Evolutionary conservation across 2,888 invertebrate species (phyloP).

Genomic region (Erebia aethiops): DNA sequence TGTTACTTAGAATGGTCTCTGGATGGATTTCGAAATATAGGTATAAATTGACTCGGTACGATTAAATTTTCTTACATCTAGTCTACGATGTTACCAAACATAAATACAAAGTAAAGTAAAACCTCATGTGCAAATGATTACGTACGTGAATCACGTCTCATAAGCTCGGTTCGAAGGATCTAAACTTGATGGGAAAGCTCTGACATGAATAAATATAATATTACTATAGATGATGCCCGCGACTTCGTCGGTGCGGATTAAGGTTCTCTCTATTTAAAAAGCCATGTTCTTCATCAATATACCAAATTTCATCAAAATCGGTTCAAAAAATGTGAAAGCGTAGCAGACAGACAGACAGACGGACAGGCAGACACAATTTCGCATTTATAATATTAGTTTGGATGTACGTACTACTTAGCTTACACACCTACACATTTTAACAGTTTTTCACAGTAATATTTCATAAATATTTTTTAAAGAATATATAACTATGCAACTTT

Average conservation of each 20-base stretch:
- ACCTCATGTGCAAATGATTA: slow-evolving; percentile 14
- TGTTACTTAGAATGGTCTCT: too few relatives aligned
- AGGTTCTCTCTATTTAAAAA: too few relatives aligned
- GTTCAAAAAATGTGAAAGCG: too few relatives aligned
- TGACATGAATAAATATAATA: slow-evolving; percentile 13
- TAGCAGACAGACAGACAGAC: too few relatives aligned
- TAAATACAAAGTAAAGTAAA: slow-evolving; percentile 4
- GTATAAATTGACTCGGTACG: neutral
- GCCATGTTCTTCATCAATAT: too few relatives aligned
- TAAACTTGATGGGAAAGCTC: slow-evolving; percentile 7
- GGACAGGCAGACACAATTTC: too few relatives aligned
- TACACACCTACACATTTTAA: neutral
- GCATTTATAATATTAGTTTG: too few relatives aligned
- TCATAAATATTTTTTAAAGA: neutral
- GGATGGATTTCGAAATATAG: neutral
- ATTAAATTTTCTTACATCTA: neutral
- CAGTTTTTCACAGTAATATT: too few relatives aligned
- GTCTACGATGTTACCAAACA: neutral
- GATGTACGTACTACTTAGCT: neutral
- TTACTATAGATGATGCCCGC: too few relatives aligned
- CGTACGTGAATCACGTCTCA: slow-evolving; percentile 14
- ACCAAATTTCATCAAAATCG: too few relatives aligned
- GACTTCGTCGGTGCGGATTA: too few relatives aligned
- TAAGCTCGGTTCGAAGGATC: slow-evolving; percentile 15
- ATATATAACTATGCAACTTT: too few relatives aligned